Evolutionary conservation across 2,888 invertebrate species (phyloP).

Genomic region (Mythimna vitellina): DNA sequence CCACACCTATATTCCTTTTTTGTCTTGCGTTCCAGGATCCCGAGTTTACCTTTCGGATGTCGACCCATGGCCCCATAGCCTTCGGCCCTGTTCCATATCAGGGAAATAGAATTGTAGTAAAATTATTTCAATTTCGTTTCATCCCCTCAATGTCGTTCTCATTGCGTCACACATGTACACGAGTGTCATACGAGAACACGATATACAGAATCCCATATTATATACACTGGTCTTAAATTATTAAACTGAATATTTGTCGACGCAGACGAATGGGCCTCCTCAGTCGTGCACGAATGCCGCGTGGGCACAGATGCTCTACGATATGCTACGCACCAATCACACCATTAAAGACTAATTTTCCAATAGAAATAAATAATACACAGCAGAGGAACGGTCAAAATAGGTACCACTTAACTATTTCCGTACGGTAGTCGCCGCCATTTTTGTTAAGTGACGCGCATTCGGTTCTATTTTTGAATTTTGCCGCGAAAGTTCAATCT

Average conservation of each 20-base stretch:
- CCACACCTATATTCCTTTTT: too few species aligned
- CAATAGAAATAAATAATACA: conserved; percentile 88
- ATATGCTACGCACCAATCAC: conserved; percentile 79
- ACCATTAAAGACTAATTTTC: conserved; percentile 86
- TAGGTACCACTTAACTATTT: conserved; percentile 79
- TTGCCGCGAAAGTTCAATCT: conserved; percentile 78
- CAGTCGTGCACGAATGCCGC: conserved; percentile 82
- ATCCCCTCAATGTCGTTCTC: conserved; percentile 72
- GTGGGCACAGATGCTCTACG: conserved; percentile 82
- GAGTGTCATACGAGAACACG: conserved; percentile 76
- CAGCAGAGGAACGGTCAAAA: conserved; percentile 82
- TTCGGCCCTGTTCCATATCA: too few species aligned
- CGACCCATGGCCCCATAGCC: too few species aligned
- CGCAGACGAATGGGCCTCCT: conserved; percentile 74
- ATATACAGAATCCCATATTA: conserved; percentile 65
- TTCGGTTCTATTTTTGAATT: conserved; percentile 80
- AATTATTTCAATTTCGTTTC: conserved; percentile 35
- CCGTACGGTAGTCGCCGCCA: conserved; percentile 79
- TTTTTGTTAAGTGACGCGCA: conserved; percentile 74
- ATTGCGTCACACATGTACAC: conserved; percentile 71
- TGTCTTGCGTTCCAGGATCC: too few species aligned
- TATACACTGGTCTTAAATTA: conserved; percentile 84
- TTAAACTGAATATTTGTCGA: conserved; percentile 86
- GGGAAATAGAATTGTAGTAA: not conserved
- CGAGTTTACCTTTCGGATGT: too few species aligned